Evolutionary conservation across 1,140 invertebrate genomes (phyloP), one percentile per base, ranked within the genome.

Genomic region (Heliconius himera): DNA sequence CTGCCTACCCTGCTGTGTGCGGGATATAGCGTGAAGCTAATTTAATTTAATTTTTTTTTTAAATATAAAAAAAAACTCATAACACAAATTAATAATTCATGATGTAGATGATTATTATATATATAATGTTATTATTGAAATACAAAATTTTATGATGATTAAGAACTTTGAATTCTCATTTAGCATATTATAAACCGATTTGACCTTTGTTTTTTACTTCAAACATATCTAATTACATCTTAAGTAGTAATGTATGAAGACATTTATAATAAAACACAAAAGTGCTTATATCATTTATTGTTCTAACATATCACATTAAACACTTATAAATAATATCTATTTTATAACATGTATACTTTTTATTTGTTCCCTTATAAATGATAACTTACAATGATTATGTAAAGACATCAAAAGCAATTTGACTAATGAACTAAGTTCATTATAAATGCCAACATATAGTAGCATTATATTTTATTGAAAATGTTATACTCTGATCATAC

Each of bases 341-440:
- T 66, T 66, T 66, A 70, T 71, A 71, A 71, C 20, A 38, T 71
- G 33, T 71, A 71, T 36, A 71, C 36, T 36, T 71, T 71, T 6
- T 16, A 33, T 71, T 70, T 71, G 70, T 71, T 38, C 70, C 70
- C 70, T 71, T 71, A 71, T 20, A 71, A 38, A 36, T 38, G 36
- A 71, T 71, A 71, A 71, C 16, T 71, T n/a, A 71, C 33, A 66
- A 66, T 66, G 60, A 66, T 26, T 66, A 66, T 66, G 26, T 76
- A 81, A 73, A 72, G 74, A 80, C 74, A 76, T 70, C 20, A 60
- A 51, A 81, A 77, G 74, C 74, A 5, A 56, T 41, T 33, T 66
- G 29, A 54, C 26, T 36, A 4, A 46, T 51, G 16, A 77, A 46
- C 70, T 77, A 38, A 54, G 46, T 36, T 33, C 29, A 33, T 33